phyloP scores from a whole-genome alignment of 2,888 invertebrate genomes.

The Hypomecis punctinalis region DNA sequence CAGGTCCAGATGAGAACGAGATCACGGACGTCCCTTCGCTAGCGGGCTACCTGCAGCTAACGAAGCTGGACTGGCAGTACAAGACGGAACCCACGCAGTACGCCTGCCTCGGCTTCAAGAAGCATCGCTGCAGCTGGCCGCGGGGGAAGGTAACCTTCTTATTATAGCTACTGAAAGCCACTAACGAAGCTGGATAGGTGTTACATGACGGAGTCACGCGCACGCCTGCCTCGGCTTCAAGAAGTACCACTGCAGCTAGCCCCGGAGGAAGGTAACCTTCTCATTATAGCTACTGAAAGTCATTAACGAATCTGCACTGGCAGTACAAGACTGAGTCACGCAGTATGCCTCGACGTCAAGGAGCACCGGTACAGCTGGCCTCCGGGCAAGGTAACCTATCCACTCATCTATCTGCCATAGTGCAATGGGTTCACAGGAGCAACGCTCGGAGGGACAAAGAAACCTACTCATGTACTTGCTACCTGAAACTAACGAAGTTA shows the following conservation, averaged over 20 bases:
- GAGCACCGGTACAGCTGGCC: constrained; percentile 95
- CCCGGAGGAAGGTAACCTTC: no score
- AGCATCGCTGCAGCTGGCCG: constrained; percentile 94
- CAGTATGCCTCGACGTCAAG: constrained; percentile 92
- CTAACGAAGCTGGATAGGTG: constrained; percentile 95
- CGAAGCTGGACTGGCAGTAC: constrained; percentile 95
- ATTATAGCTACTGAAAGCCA: constrained; percentile 71
- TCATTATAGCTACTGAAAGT: no score
- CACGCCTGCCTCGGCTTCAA: constrained; percentile 93
- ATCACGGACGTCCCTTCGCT: constrained; percentile 94
- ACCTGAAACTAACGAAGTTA: no score
- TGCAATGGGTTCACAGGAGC: no score
- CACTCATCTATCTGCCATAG: no score
- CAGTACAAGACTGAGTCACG: constrained; percentile 94
- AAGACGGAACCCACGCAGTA: constrained; percentile 93
- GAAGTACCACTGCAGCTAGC: constrained; percentile 94
- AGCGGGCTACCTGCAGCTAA: constrained; percentile 93
- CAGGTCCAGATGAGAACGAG: constrained; percentile 94
- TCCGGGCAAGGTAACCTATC: no score
- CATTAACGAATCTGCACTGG: constrained; percentile 94
- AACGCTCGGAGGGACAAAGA: no score
- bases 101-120: constrained; percentile 93
- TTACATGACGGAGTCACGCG: constrained; percentile 93
- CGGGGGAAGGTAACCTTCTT: constrained; percentile 89
- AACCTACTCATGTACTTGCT: no score